These are phyloP conservation scores for Gambusia holbrooki DNA, from an alignment of 2,113 vertebrate species.

Conservation along the genomic window DNA sequence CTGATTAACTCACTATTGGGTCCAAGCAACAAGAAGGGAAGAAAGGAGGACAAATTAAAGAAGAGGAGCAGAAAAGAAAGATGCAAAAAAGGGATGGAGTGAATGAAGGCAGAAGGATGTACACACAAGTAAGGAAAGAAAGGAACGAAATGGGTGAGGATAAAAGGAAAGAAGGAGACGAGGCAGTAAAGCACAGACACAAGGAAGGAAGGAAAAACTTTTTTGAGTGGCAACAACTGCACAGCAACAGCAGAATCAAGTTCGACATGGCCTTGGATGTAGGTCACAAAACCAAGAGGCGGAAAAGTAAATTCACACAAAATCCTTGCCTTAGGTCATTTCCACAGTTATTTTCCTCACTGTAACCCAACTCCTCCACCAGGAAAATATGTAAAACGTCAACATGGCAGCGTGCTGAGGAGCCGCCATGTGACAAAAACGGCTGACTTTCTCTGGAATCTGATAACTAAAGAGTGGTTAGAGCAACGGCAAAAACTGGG, in stretches of 20 bases:
- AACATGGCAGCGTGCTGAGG: neutral
- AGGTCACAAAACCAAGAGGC: constrained; percentile 17
- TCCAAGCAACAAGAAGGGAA: neutral
- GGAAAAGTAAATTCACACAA: constrained; percentile 7
- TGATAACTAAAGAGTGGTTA: neutral
- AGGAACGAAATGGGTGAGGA: neutral
- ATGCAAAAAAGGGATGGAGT: neutral
- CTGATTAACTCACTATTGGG: too few relatives aligned
- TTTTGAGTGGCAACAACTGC: constrained; percentile 7
- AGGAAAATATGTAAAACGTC: neutral
- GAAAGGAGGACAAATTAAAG: neutral
- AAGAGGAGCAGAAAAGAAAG: neutral
- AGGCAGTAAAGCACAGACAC: too few relatives aligned
- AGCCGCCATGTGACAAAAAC: neutral
- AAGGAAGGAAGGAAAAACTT: neutral
- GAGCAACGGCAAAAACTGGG: neutral
- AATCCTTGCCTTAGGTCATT: neutral
- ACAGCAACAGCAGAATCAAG: constrained; percentile 32
- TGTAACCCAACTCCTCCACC: neutral
- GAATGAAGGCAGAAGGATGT: neutral
- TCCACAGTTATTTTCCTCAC: neutral
- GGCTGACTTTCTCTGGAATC: constrained; percentile 7
- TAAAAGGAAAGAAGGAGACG: too few relatives aligned
- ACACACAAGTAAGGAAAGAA: neutral
- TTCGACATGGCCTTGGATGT: constrained; percentile 3